phyloP scores from a whole-genome alignment of 35 echinoderm and acorn worm genomes.

The Apostichopus japonicus region DNA sequence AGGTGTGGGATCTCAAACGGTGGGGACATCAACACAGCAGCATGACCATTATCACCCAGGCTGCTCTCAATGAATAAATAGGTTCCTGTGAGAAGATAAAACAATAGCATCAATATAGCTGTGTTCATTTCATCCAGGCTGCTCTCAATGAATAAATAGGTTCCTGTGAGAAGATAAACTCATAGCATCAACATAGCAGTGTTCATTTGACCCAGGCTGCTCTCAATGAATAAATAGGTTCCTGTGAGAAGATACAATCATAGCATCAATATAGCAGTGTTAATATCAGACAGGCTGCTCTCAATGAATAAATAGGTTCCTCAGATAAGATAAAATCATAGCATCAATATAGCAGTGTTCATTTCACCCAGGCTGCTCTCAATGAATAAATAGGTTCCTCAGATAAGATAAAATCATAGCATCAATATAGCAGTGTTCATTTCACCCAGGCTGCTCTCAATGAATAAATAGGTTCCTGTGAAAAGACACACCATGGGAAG shows the following conservation, averaged over 20 bases:
- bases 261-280: background rate
- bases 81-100: conserved; percentile 39
- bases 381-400: no score
- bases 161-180: conserved; percentile 32
- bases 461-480: no score
- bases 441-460: no score
- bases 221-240: conserved; percentile 68
- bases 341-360: background rate
- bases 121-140: background rate
- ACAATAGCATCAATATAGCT: background rate
- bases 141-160: conserved; percentile 70
- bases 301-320: conserved; percentile 74
- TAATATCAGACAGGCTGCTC: background rate
- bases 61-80: conserved; percentile 73
- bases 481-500: no score
- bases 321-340: background rate
- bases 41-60: background rate
- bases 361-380: no score
- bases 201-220: background rate
- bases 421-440: no score
- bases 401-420: no score
- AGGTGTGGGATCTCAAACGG: background rate
- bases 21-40: conserved; percentile 56
- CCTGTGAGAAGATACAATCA: conserved; percentile 40
- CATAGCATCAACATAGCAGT: background rate